Conservation (phyloP, 1,140 invertebrate genomes). For the Anastatus disparis region DNA sequence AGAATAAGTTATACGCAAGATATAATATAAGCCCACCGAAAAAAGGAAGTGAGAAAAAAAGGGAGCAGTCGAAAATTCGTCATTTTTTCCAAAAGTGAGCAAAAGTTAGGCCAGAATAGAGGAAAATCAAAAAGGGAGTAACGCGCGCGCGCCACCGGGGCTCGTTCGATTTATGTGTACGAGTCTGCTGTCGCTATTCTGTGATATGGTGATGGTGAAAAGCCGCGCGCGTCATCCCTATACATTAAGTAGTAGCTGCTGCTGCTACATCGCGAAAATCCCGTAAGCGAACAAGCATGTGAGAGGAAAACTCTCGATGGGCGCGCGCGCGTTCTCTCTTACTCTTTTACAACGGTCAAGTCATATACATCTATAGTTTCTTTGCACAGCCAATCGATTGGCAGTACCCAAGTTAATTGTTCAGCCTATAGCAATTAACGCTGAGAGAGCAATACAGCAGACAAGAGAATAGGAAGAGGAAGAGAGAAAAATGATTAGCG, state of each 20-base stretch:
- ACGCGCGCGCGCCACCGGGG: not conserved
- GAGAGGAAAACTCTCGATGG: not conserved
- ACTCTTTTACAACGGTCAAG: not conserved
- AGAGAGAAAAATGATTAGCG: not conserved
- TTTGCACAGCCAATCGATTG: conserved; percentile 5
- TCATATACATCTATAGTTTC: not conserved
- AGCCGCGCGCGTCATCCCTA: not conserved
- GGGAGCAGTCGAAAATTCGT: no score
- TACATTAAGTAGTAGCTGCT: not conserved
- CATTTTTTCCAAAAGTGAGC: no score
- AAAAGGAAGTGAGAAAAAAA: no score
- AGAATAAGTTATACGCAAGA: no score
- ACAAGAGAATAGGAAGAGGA: not conserved
- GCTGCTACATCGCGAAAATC: not conserved
- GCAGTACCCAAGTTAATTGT: not conserved
- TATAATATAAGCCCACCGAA: no score
- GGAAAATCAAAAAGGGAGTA: not conserved
- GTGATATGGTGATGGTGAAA: not conserved
- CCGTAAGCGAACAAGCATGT: not conserved
- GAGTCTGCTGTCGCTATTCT: not conserved
- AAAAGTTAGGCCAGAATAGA: no score
- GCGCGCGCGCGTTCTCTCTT: not conserved
- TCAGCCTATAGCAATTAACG: not conserved
- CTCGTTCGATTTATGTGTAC: conserved; percentile 1
- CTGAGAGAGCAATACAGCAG: not conserved